phyloP scores from a whole-genome alignment of 2,113 vertebrate species.

The Mellivora capensis region DNA sequence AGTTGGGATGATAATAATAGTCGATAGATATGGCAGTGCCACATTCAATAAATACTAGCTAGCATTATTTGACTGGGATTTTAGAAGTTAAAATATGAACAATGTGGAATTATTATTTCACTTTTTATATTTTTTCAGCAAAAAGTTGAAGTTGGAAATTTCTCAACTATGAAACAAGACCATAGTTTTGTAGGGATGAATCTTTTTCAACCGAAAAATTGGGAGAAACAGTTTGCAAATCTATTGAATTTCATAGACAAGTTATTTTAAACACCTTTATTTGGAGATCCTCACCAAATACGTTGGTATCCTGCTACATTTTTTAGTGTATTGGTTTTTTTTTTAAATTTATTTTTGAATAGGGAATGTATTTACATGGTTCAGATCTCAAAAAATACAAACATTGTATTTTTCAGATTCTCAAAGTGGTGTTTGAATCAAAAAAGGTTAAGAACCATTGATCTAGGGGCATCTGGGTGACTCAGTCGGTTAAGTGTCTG shows the following conservation, averaged over 20 bases:
- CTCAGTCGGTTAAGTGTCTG: too few species aligned
- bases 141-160: conserved; percentile 25
- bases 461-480: background rate
- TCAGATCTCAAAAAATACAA: background rate
- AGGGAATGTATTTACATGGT: background rate
- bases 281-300: background rate
- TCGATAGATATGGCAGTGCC: background rate
- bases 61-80: background rate
- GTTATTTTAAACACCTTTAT: background rate
- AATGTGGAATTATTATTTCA: background rate
- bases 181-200: background rate
- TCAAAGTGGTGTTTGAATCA: background rate
- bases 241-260: background rate
- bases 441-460: background rate
- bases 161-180: background rate
- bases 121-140: background rate
- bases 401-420: background rate
- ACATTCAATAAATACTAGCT: background rate
- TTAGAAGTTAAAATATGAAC: background rate
- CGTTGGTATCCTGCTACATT: background rate
- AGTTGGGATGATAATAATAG: background rate
- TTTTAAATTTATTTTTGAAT: background rate
- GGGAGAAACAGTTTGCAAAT: background rate
- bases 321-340: conserved; percentile 18
- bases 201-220: background rate